Percentiles rank a stretch among this genome's conserved stretches.
These are phyloP conservation scores for Lithophane semibrunnea DNA, from an alignment of 2,888 invertebrate genomes.

Conservation along the genomic window DNA sequence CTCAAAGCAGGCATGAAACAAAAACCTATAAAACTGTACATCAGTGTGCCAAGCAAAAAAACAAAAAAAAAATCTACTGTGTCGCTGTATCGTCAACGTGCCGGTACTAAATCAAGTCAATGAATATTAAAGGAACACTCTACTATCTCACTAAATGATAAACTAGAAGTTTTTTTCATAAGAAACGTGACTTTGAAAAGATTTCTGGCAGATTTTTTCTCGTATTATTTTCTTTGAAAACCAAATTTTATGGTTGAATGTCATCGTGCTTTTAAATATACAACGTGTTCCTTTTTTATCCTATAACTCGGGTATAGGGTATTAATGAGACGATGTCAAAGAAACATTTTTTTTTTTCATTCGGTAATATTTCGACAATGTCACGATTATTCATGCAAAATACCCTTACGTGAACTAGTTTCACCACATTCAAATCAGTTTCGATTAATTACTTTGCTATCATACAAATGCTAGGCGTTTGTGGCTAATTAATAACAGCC, in stretches of 20 bases:
- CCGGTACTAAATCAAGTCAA: conserved; percentile 74
- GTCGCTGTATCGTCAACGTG: conserved; percentile 65
- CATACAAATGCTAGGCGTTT: too few relatives aligned
- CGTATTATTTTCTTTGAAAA: neutral
- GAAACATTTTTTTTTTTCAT: too few relatives aligned
- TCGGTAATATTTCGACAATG: too few relatives aligned
- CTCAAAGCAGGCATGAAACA: neutral
- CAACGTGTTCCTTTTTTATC: too few relatives aligned
- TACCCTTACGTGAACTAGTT: too few relatives aligned
- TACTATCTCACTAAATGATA: conserved; percentile 39
- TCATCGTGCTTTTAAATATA: neutral
- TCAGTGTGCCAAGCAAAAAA: conserved; percentile 1
- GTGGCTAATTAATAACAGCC: too few relatives aligned
- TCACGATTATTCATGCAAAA: too few relatives aligned
- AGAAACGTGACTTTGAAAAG: conserved; percentile 37
- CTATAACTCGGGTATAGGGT: too few relatives aligned
- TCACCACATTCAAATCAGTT: too few relatives aligned
- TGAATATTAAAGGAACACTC: conserved; percentile 57
- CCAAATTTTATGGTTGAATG: neutral
- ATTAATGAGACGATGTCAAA: too few relatives aligned
- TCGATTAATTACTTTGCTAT: too few relatives aligned
- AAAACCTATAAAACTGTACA: neutral
- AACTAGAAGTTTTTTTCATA: conserved; percentile 32
- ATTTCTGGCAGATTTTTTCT: conserved; percentile 15
- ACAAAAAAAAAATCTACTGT: neutral